Conservation (phyloP, 2,888 invertebrate species). For the Cerceris ruficornis region DNA sequence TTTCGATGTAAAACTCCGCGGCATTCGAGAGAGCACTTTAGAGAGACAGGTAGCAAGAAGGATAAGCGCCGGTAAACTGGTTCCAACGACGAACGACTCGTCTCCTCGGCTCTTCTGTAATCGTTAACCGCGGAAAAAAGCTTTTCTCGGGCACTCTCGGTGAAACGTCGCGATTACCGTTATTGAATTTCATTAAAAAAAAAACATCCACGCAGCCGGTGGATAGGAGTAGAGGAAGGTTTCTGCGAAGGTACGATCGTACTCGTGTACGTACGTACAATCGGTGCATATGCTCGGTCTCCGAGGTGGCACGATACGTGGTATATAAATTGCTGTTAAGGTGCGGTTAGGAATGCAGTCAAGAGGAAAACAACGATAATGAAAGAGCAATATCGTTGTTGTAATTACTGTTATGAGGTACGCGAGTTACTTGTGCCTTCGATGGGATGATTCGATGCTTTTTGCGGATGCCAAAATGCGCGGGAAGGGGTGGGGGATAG, state of each 20-base stretch:
- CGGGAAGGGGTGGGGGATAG: too few relatives aligned
- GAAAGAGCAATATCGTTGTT: constrained; percentile 43
- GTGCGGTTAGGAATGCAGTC: constrained; percentile 73
- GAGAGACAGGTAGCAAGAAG: constrained; percentile 45
- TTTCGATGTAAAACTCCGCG: constrained; percentile 39
- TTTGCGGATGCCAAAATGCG: too few relatives aligned
- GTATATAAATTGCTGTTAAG: constrained; percentile 64
- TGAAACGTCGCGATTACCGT: constrained; percentile 67
- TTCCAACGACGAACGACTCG: constrained; percentile 41
- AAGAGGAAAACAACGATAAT: constrained; percentile 52
- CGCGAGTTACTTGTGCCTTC: background rate
- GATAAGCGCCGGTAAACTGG: constrained; percentile 64
- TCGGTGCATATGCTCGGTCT: constrained; percentile 45
- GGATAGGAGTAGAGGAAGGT: background rate
- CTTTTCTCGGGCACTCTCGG: constrained; percentile 35
- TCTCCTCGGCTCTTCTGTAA: constrained; percentile 16
- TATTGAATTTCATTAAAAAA: constrained; percentile 69
- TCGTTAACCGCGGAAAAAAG: constrained; percentile 38
- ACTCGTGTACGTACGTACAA: constrained; percentile 9
- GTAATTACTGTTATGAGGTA: constrained; percentile 31
- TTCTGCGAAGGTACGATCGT: too few relatives aligned
- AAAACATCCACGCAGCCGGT: background rate
- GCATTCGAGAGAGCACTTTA: constrained; percentile 40
- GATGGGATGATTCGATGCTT: too few relatives aligned
- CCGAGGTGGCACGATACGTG: constrained; percentile 51